These are phyloP conservation scores for Marronus borbonicus DNA, from an alignment of 2,888 invertebrate genomes.

Conservation along the genomic window DNA sequence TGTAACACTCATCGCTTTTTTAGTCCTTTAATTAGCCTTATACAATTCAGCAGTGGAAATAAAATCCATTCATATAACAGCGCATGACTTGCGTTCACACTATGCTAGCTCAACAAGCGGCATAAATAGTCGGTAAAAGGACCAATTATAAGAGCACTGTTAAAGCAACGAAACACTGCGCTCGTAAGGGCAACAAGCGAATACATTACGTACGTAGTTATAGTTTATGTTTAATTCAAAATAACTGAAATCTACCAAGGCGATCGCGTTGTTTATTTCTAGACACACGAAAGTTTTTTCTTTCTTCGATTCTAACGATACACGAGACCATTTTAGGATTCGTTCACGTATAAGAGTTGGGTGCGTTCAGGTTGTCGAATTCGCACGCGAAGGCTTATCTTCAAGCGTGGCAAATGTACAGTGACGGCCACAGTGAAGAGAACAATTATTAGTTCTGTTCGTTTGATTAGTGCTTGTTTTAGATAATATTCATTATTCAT, in stretches of 20 bases:
- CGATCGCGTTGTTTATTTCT: constrained; percentile 14
- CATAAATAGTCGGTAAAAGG: constrained; percentile 7
- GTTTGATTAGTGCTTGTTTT: no score
- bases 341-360: background rate
- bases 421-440: no score
- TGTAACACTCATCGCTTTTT: no score
- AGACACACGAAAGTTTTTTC: constrained; percentile 2
- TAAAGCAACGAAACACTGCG: background rate
- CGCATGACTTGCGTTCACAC: constrained; percentile 10
- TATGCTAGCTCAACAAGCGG: background rate
- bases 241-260: constrained; percentile 18
- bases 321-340: constrained; percentile 9
- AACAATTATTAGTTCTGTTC: no score
- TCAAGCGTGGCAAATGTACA: background rate
- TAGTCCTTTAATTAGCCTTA: background rate
- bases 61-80: background rate
- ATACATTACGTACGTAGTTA: constrained; percentile 5
- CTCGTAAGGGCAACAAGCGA: background rate
- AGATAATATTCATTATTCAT: no score
- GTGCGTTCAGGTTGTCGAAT: constrained; percentile 3
- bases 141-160: constrained; percentile 29
- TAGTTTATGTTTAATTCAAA: constrained; percentile 23
- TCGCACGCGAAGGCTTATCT: constrained; percentile 29
- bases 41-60: background rate
- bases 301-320: background rate